These are phyloP conservation scores for Rhagoletis pomonella DNA, from an alignment of 1,140 invertebrate species.

Conservation along the genomic window DNA sequence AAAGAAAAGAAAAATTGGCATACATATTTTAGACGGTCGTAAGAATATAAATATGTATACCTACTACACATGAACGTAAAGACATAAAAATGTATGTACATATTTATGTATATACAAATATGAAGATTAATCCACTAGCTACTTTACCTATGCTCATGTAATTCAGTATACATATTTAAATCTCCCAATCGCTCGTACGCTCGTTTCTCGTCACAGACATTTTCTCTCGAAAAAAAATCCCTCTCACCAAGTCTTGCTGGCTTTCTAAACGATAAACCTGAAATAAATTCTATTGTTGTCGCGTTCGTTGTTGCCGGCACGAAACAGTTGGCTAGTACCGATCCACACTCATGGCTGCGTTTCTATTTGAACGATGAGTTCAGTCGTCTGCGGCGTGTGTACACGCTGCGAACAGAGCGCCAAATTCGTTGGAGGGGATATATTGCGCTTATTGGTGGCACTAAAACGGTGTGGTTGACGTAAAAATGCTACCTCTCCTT, in stretches of 20 bases:
- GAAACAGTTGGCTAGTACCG: slow-evolving; percentile 39
- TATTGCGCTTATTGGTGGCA: slow-evolving; percentile 32
- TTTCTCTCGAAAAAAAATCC: background rate
- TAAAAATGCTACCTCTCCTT: slow-evolving; percentile 22
- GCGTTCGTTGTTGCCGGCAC: slow-evolving; percentile 31
- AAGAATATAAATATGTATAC: background rate
- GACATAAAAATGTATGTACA: background rate
- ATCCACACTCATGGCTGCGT: slow-evolving; percentile 46
- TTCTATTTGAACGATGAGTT: slow-evolving; percentile 38
- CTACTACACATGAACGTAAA: background rate
- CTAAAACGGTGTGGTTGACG: slow-evolving; percentile 49
- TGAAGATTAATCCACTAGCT: background rate
- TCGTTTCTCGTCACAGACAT: background rate
- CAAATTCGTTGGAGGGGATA: slow-evolving; percentile 39
- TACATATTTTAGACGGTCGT: background rate
- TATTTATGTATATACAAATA: background rate
- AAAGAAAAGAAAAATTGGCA: slow-evolving; percentile 1
- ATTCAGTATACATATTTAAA: slow-evolving; percentile 17
- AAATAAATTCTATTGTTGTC: slow-evolving; percentile 34
- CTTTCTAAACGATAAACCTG: slow-evolving; percentile 43
- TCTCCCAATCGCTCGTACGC: background rate
- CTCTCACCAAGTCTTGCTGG: slow-evolving; percentile 3
- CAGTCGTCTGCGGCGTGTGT: slow-evolving; percentile 42
- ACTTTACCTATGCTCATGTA: background rate
- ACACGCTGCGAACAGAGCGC: slow-evolving; percentile 48